Percentiles rank a stretch among this genome's conserved stretches.
These are phyloP conservation scores for Vollenhovia emeryi DNA, from an alignment of 1,140 invertebrate species.

Conservation along the genomic window DNA sequence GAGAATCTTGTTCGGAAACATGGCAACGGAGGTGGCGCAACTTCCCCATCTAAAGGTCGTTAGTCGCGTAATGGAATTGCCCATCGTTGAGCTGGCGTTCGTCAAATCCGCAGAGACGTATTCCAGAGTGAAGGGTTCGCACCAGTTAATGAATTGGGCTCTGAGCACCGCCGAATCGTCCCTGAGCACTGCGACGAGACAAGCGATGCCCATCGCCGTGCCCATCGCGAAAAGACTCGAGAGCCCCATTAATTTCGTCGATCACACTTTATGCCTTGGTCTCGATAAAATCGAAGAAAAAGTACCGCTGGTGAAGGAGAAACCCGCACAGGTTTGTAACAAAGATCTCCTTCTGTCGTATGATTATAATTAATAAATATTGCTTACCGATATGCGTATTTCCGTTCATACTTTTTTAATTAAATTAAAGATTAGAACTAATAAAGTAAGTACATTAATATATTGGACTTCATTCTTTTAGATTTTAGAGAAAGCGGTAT, in stretches of 20 bases:
- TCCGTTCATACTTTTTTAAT: neutral
- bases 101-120: slow-evolving; percentile 86
- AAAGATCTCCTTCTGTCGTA: neutral
- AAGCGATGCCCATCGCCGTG: slow-evolving; percentile 84
- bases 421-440: neutral
- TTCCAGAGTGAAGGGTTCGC: slow-evolving; percentile 85
- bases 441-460: neutral
- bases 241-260: slow-evolving; percentile 88
- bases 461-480: slow-evolving; percentile 46
- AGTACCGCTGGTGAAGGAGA: slow-evolving; percentile 89
- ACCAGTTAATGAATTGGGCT: slow-evolving; percentile 88
- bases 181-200: slow-evolving; percentile 87
- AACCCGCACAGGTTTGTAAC: slow-evolving; percentile 88
- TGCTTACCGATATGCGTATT: neutral
- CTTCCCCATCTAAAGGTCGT: slow-evolving; percentile 86
- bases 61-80: slow-evolving; percentile 86
- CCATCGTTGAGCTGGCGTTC: slow-evolving; percentile 86
- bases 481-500: slow-evolving; percentile 81
- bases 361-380: neutral
- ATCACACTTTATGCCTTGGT: slow-evolving; percentile 88
- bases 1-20: slow-evolving; percentile 41
- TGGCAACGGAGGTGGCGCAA: slow-evolving; percentile 69
- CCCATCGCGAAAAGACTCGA: slow-evolving; percentile 87
- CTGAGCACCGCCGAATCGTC: slow-evolving; percentile 89
- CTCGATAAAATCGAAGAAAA: slow-evolving; percentile 89